Base-by-base conservation (phyloP, 2,797 vertebrate species). In the Sebastes itinus region DNA sequence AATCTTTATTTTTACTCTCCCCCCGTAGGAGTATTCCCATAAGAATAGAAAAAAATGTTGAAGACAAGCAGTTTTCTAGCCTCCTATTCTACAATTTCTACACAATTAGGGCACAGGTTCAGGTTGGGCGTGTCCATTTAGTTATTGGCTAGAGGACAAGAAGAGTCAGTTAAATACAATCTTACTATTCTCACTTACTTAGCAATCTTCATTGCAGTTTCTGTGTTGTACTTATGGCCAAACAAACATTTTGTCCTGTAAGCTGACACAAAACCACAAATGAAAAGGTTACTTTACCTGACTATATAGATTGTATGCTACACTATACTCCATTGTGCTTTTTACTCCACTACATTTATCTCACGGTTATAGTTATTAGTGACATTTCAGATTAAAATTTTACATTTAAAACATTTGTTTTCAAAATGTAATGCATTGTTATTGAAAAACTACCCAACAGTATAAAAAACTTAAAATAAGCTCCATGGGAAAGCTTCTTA, bases 1-100 rank as follows among this genome's bases (percentile, higher is more conserved):
- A 62, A 72, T 76, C 54, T 87, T 79, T 75, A 79, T 89, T 86
- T 87, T 75, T 56, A 67, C 10, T 60, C 54, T 85, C 14, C 63
- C 75, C 75, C 42, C 7, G 4, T 49, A 35, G 69, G 61, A 76
- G 46, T 54, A 67, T 64, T 65, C 49, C 77, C 49, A 32, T n/a
- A 25, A 86, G 52, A 65, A 27, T n/a, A 76, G 9, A 33, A 63
- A 23, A 46, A 70, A 72, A 73, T 35, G 56, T 70, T 35, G 33
- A 69, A 69, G 75, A 63, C 4, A 13, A 75, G 28, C 22, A 25
- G 49, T 77, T 74, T 75, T 78, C n/a, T n/a, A 28, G 59, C 18
- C 25, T 67, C 56, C 38, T 56, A 49, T 28, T 78, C 38, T 46
- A 56, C 60, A 42, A 13, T 58, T 11, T 68, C 58, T 72, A 62